A percentile compares a stretch with the other conserved stretches of the same genome.
Evolutionary conservation across 2,113 vertebrate species (phyloP).

Genomic region (Cephalopholis sonnerati): DNA sequence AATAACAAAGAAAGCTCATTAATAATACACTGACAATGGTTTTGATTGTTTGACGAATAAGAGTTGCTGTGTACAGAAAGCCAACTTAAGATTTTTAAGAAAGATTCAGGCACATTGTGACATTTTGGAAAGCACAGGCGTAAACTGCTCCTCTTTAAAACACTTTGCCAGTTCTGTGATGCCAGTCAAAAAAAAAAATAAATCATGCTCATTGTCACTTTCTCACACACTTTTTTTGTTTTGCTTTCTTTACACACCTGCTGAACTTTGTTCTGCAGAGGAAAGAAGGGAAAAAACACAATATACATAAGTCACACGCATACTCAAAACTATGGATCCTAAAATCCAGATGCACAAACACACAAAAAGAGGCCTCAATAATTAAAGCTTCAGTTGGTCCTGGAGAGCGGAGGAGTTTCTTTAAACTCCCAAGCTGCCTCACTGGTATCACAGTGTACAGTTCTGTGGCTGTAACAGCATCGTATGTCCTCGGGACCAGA

Average conservation of each 20-base stretch:
- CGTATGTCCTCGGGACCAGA: constrained; percentile 45
- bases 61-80: constrained; percentile 37
- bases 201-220: constrained; percentile 11
- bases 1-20: constrained; percentile 26
- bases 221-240: constrained; percentile 38
- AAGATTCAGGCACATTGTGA: constrained; percentile 84
- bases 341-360: constrained; percentile 48
- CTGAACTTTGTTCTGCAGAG: constrained; percentile 69
- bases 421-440: constrained; percentile 75
- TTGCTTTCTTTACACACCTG: constrained; percentile 37
- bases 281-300: constrained; percentile 40
- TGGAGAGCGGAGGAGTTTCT: constrained; percentile 66
- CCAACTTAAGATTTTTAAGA: constrained; percentile 60
- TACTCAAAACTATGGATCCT: constrained; percentile 34
- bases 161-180: constrained; percentile 53
- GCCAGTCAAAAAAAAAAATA: constrained; percentile 34
- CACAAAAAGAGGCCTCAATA: constrained; percentile 55
- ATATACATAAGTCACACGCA: constrained; percentile 46
- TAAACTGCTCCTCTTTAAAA: constrained; percentile 60
- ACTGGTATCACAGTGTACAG: constrained; percentile 79
- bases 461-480: constrained; percentile 73
- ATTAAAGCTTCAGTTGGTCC: constrained; percentile 82
- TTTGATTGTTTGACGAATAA: constrained; percentile 53
- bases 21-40: constrained; percentile 26
- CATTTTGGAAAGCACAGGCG: constrained; percentile 78